These are phyloP conservation scores for Melangyna quadrimaculata DNA, from an alignment of 2,888 invertebrate species.

Conservation along the genomic window DNA sequence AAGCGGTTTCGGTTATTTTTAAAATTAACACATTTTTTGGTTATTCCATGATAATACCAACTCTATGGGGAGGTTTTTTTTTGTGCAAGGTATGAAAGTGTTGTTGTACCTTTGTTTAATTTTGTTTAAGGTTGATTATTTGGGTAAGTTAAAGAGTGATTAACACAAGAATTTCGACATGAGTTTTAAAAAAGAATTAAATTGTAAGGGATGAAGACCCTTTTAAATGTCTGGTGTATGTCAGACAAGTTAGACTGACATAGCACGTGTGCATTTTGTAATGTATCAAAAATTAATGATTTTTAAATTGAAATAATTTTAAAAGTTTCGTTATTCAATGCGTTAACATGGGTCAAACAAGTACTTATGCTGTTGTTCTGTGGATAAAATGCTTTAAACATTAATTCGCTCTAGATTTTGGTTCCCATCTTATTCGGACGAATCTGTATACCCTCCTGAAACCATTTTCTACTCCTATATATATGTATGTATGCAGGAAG, in stretches of 20 bases:
- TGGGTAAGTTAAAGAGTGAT: constrained; percentile 29
- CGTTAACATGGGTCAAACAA: not conserved
- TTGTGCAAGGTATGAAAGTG: not conserved
- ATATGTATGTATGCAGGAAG: too few relatives aligned
- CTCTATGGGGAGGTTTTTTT: not conserved
- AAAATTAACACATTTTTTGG: constrained; percentile 42
- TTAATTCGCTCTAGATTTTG: too few relatives aligned
- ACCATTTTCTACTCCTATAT: too few relatives aligned
- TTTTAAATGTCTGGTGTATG: not conserved
- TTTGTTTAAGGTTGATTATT: constrained; percentile 1
- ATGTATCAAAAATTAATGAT: not conserved
- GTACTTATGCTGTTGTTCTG: too few relatives aligned
- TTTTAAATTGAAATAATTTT: not conserved
- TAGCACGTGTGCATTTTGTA: constrained; percentile 15
- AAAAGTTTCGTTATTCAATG: not conserved
- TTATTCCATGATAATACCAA: not conserved
- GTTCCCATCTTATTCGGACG: too few relatives aligned
- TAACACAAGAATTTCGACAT: constrained; percentile 26
- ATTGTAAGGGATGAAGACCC: not conserved
- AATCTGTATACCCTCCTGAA: too few relatives aligned
- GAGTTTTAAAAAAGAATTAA: constrained; percentile 17
- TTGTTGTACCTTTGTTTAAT: not conserved
- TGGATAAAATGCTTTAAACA: too few relatives aligned
- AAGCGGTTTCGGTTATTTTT: constrained; percentile 46
- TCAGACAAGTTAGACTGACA: constrained; percentile 25